Conservation (phyloP, 2,888 invertebrate genomes). For the Lepidocyrtoides sp. region DNA sequence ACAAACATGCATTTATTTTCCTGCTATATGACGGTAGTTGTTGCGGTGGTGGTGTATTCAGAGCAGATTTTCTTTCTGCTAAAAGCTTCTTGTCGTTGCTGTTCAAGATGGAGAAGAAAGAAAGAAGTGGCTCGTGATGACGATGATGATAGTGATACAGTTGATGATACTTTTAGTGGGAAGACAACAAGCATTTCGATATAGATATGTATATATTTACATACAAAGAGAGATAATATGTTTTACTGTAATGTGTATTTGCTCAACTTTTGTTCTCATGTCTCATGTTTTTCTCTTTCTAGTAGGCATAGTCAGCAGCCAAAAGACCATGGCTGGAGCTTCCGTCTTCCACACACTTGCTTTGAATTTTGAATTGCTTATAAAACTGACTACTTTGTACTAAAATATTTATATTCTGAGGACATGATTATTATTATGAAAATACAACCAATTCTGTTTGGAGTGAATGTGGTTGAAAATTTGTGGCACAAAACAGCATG, state of each 20-base stretch:
- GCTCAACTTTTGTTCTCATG: neutral
- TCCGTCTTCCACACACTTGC: neutral
- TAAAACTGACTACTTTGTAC: no score
- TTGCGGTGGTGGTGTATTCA: no score
- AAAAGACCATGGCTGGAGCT: neutral
- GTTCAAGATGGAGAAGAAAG: no score
- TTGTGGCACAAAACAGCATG: constrained; percentile 25
- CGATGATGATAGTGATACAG: neutral
- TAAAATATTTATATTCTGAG: no score
- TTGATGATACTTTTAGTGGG: neutral
- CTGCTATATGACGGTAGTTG: neutral
- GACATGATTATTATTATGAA: no score
- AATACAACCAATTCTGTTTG: neutral
- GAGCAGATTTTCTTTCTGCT: neutral
- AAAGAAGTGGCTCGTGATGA: neutral
- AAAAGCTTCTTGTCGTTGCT: constrained; percentile 3
- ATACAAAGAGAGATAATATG: no score
- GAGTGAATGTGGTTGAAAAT: neutral
- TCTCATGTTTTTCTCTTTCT: neutral
- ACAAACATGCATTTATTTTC: neutral
- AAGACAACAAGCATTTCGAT: no score
- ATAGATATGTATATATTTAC: no score
- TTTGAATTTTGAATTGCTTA: neutral
- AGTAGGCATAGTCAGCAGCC: neutral
- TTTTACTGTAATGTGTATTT: no score